These are phyloP conservation scores for Mus minutoides DNA, from an alignment of 2,797 vertebrate genomes.

Conservation along the genomic window DNA sequence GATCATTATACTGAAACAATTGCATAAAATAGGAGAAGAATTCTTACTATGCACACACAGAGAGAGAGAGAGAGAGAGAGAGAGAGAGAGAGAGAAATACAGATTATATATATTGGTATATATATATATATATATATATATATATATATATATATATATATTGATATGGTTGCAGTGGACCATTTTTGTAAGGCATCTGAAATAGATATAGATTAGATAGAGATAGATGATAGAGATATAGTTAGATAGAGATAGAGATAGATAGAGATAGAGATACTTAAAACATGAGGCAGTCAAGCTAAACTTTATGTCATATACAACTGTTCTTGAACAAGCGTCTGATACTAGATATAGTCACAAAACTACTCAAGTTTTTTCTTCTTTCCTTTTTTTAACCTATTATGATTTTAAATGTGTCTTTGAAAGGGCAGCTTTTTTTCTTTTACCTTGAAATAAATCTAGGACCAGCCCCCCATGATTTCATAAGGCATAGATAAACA, in stretches of 20 bases:
- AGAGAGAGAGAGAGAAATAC: too few relatives aligned
- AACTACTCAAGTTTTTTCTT: background rate
- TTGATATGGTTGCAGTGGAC: too few relatives aligned
- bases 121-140: too few relatives aligned
- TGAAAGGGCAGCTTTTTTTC: background rate
- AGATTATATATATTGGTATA: too few relatives aligned
- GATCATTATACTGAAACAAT: background rate
- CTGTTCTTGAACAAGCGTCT: slow-evolving; percentile 1
- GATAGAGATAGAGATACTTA: background rate
- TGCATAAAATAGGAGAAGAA: background rate
- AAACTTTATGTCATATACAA: background rate
- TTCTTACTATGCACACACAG: background rate
- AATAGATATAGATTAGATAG: too few relatives aligned
- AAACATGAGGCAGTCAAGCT: background rate
- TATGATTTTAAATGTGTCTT: background rate
- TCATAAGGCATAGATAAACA: slow-evolving; percentile 24
- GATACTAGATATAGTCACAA: background rate
- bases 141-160: too few relatives aligned
- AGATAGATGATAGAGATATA: too few relatives aligned
- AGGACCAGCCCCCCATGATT: background rate
- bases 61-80: too few relatives aligned
- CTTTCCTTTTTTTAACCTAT: background rate
- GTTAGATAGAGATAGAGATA: background rate
- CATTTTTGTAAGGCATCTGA: too few relatives aligned
- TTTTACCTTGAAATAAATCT: background rate